Conservation (phyloP, 2,888 invertebrate genomes). For the Xylophagus ater region DNA sequence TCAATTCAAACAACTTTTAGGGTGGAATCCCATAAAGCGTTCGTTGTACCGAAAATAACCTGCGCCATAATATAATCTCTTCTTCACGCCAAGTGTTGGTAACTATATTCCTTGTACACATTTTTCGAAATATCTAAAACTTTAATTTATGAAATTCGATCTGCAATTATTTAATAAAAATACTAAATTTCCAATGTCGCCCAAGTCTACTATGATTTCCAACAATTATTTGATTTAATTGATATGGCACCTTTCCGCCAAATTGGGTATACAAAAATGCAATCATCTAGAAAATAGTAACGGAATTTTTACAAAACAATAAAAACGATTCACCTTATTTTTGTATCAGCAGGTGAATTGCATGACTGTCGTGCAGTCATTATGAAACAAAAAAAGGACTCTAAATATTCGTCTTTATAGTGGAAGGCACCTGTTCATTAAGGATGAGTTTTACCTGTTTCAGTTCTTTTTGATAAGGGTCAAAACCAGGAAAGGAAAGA, state of each 20-base stretch:
- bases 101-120: too few species aligned
- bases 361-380: conserved; percentile 13
- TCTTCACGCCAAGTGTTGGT: too few species aligned
- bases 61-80: too few species aligned
- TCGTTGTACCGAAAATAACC: too few species aligned
- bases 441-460: conserved; percentile 14
- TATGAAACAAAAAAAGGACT: conserved; percentile 7
- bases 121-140: too few species aligned
- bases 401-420: neutral
- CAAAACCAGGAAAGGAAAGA: conserved; percentile 9
- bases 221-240: neutral
- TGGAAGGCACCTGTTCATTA: conserved; percentile 16
- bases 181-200: too few species aligned
- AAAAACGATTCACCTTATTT: too few species aligned
- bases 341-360: conserved; percentile 17
- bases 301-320: conserved; percentile 9
- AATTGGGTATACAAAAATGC: conserved; percentile 9
- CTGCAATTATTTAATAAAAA: too few species aligned
- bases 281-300: conserved; percentile 8
- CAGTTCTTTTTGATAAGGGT: conserved; percentile 12
- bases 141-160: too few species aligned
- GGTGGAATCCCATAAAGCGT: too few species aligned
- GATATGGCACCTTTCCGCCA: conserved; percentile 6
- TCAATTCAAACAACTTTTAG: too few species aligned
- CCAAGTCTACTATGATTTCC: too few species aligned